These are phyloP conservation scores for Taxidea taxus DNA, from an alignment of 2,113 vertebrate genomes.

Conservation along the genomic window DNA sequence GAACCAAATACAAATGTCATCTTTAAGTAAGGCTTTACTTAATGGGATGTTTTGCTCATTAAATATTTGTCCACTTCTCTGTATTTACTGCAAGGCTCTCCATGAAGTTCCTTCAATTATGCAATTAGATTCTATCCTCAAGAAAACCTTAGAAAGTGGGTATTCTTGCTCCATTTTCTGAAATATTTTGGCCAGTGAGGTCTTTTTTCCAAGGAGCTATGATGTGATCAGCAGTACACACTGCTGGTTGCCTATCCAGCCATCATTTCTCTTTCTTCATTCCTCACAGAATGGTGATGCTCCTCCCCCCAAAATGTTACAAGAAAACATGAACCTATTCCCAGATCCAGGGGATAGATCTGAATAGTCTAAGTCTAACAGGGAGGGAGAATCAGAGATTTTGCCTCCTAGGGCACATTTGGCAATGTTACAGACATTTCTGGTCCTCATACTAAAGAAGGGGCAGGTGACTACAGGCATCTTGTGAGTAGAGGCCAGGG, in stretches of 20 bases:
- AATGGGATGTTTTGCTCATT: not conserved
- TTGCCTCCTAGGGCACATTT: not conserved
- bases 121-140: not conserved
- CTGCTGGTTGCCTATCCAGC: not conserved
- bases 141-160: not conserved
- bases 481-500: not conserved
- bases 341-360: not conserved
- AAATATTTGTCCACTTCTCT: not conserved
- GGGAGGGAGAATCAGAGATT: not conserved
- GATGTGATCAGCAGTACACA: not conserved
- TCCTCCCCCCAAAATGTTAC: not conserved
- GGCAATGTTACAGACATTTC: not conserved
- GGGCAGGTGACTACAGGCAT: not conserved
- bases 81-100: not conserved
- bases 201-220: not conserved
- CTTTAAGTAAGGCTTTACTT: conserved; percentile 1
- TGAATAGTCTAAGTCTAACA: not conserved
- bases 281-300: not conserved
- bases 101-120: not conserved
- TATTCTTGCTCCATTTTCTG: not conserved
- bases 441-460: not conserved
- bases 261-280: not conserved
- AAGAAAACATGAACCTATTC: not conserved
- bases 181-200: not conserved
- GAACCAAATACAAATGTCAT: not conserved